Percentiles rank a stretch among this genome's conserved stretches.
phyloP scores from a whole-genome alignment of 1,140 invertebrate genomes.

The Anoplolepis gracilipes region DNA sequence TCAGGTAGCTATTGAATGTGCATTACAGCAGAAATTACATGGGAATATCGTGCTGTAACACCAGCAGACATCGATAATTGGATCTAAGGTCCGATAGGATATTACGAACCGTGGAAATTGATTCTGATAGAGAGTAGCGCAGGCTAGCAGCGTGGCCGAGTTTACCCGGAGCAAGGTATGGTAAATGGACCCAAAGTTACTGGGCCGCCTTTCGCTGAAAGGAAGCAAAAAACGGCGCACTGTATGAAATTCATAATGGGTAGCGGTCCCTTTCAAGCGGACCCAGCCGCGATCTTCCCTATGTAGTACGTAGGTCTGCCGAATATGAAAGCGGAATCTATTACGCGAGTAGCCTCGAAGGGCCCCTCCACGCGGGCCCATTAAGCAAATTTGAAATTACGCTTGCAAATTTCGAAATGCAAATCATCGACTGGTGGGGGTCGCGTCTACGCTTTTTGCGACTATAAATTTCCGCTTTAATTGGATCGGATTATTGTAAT shows the following conservation, averaged over 20 bases:
- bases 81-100: slow-evolving; percentile 52
- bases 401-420: slow-evolving; percentile 82
- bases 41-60: slow-evolving; percentile 28
- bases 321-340: slow-evolving; percentile 80
- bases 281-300: slow-evolving; percentile 46
- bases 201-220: slow-evolving; percentile 43
- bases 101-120: slow-evolving; percentile 58
- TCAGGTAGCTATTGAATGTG: slow-evolving; percentile 11
- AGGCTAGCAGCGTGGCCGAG: slow-evolving; percentile 10
- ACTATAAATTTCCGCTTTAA: slow-evolving; percentile 85
- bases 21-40: slow-evolving; percentile 23
- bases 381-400: slow-evolving; percentile 82
- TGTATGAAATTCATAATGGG: slow-evolving; percentile 80
- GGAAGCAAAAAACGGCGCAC: slow-evolving; percentile 66
- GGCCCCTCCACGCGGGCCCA: slow-evolving; percentile 58
- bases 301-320: slow-evolving; percentile 45
- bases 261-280: slow-evolving; percentile 73
- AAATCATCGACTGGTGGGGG: slow-evolving; percentile 65
- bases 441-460: slow-evolving; percentile 76
- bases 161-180: slow-evolving; percentile 65
- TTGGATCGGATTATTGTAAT: slow-evolving; percentile 85
- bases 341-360: slow-evolving; percentile 69
- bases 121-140: slow-evolving; percentile 65
- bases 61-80: slow-evolving; percentile 53
- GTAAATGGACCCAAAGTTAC: slow-evolving; percentile 69